These are phyloP conservation scores for Lagocephalus sceleratus DNA, from an alignment of 2,797 vertebrate genomes.

Conservation along the genomic window DNA sequence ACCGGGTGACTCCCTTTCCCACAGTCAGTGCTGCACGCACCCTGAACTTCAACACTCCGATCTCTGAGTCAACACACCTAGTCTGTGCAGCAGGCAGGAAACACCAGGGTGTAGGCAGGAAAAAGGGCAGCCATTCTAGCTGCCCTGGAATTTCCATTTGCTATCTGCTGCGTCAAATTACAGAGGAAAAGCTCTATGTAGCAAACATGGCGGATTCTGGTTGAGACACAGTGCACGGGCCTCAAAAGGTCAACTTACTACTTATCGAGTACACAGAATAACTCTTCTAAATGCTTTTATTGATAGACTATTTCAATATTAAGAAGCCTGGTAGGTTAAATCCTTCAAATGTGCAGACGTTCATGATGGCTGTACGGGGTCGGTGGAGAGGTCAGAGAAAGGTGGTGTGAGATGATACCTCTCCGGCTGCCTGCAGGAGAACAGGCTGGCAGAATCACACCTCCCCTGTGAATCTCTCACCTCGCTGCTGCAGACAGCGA, in stretches of 20 bases:
- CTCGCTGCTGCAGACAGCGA: conserved; percentile 30
- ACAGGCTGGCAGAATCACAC: conserved; percentile 39
- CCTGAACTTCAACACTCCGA: conserved; percentile 51
- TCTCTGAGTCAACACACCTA: conserved; percentile 71
- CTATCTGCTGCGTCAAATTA: conserved; percentile 56
- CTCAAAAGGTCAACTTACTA: neutral
- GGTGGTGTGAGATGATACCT: neutral
- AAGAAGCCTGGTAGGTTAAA: no score
- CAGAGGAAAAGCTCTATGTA: neutral
- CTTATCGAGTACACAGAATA: neutral
- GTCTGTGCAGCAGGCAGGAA: conserved; percentile 71
- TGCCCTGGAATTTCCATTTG: conserved; percentile 73
- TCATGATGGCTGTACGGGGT: no score
- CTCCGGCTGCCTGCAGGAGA: conserved; percentile 1
- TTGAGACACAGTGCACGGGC: neutral
- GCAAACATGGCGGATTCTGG: conserved; percentile 35
- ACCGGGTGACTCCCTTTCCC: conserved; percentile 54
- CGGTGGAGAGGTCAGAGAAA: neutral
- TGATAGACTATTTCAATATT: no score
- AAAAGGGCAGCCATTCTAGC: conserved; percentile 65
- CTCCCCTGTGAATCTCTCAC: conserved; percentile 60
- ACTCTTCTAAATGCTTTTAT: neutral
- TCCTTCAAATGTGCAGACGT: no score
- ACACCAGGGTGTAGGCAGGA: conserved; percentile 75
- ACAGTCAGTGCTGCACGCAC: conserved; percentile 43